Evolutionary conservation across 2,888 invertebrate genomes (phyloP).

Genomic region (Hecatera dysodea): DNA sequence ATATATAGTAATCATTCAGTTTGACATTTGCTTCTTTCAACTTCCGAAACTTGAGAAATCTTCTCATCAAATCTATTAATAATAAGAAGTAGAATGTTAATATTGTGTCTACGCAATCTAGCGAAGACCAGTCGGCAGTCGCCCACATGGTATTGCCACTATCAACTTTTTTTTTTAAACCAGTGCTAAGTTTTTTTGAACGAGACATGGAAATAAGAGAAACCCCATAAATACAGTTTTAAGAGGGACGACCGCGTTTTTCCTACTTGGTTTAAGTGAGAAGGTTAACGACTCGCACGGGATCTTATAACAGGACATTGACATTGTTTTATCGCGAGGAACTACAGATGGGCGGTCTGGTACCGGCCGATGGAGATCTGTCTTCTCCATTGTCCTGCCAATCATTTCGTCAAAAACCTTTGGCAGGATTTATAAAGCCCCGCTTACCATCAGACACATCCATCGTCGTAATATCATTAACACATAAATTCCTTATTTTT

Average conservation of each 20-base stretch:
- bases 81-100: conserved; percentile 33
- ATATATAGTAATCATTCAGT: conserved; percentile 22
- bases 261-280: conserved; percentile 45
- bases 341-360: conserved; percentile 70
- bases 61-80: conserved; percentile 5
- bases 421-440: conserved; percentile 43
- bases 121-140: conserved; percentile 29
- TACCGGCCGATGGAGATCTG: conserved; percentile 67
- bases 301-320: conserved; percentile 75
- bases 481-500: conserved; percentile 41
- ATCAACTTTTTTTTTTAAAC: conserved; percentile 33
- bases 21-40: conserved; percentile 36
- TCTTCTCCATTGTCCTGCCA: conserved; percentile 80
- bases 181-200: conserved; percentile 16
- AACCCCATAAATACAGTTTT: conserved; percentile 28
- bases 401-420: conserved; percentile 70
- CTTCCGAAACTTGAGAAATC: conserved; percentile 41
- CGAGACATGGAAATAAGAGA: conserved; percentile 12
- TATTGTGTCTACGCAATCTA: conserved; percentile 11
- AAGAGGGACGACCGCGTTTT: conserved; percentile 16
- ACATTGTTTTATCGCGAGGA: conserved; percentile 69
- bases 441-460: conserved; percentile 20
- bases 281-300: conserved; percentile 65
- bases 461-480: conserved; percentile 45
- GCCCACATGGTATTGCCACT: conserved; percentile 40